Base-by-base conservation (phyloP, 2,888 invertebrate genomes). In the Drosophila borealis region DNA sequence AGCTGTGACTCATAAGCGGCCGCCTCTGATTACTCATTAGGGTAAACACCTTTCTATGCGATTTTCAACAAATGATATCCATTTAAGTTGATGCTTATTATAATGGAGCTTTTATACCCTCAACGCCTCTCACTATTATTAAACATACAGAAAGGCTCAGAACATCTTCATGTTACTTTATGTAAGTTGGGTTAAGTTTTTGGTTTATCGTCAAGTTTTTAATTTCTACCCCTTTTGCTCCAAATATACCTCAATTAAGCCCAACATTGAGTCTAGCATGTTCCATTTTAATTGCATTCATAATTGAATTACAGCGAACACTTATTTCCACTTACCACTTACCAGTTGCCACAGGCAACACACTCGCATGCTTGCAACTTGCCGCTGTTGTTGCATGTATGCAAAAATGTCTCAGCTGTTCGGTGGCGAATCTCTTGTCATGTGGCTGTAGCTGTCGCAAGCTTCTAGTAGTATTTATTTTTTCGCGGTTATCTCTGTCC, bases 351-450 rank as follows among this genome's bases (percentile, higher is more conserved):
- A 42, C n/a, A n/a, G 53, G 53, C 53, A 33, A 33, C 42, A 41
- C 45, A 55, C 21, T 46, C 19, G 37, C 34, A 17, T 54, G 17
- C 14, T 9, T 41, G 14, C 17, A 4, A 1, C 39, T 4, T 36
- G 8, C 14, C 44, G 54, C 21, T 25, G 42, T 4, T 36, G 11
- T 19, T 44, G 61, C 21, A 61, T 8, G n/a, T 10, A 67, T 66
- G 56, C 50, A 67, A 54, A 64, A 21, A 21, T 37, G 70, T 48
- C 66, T 17, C 77, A 70, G 80, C 61, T 77, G 77, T 60, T 74
- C 33, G 42, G 61, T 56, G 66, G 70, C 61, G 70, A 66, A 78
- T 78, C 69, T 62, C 55, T 57, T 76, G 74, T 69, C 79, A 77
- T 67, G 56, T 57, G 55, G 44, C 55, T 55, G 33, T 10, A 17